phyloP scores from a whole-genome alignment of 2,113 vertebrate genomes.

The Charadrius vociferus region DNA sequence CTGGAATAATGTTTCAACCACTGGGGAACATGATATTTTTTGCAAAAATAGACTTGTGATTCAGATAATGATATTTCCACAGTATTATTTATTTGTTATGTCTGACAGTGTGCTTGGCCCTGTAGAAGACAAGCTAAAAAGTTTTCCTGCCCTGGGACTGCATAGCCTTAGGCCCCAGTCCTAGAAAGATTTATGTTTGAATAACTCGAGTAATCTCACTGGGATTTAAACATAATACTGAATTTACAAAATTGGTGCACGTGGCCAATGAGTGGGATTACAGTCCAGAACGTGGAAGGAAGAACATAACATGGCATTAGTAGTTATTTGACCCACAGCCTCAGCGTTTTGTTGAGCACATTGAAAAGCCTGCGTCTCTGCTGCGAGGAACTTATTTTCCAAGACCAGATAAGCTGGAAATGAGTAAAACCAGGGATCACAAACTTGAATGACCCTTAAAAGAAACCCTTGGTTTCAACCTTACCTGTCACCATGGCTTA shows the following conservation, averaged over 20 bases:
- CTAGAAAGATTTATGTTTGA: conserved; percentile 43
- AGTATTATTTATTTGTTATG: conserved; percentile 51
- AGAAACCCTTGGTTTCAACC: not conserved
- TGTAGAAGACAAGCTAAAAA: conserved; percentile 24
- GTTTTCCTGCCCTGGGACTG: conserved; percentile 5
- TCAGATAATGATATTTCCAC: conserved; percentile 51
- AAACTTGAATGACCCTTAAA: not conserved
- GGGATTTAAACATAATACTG: conserved; percentile 20
- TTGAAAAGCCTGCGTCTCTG: not conserved
- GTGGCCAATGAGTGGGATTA: not conserved
- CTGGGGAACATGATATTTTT: conserved; percentile 20
- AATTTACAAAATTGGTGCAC: not conserved
- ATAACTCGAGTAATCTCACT: not conserved
- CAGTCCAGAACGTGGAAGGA: not conserved
- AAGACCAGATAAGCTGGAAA: not conserved
- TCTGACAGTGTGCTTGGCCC: conserved; percentile 19
- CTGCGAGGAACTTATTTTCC: not conserved
- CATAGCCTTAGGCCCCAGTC: not conserved
- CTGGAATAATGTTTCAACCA: conserved; percentile 11
- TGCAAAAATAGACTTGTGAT: conserved; percentile 20
- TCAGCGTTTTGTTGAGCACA: not conserved
- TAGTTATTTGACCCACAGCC: not conserved
- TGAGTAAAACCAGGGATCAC: not conserved
- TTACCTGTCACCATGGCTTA: not conserved
- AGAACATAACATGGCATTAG: not conserved